Conservation (phyloP, 2,797 vertebrate species). For the Diplodus puntazzo region DNA sequence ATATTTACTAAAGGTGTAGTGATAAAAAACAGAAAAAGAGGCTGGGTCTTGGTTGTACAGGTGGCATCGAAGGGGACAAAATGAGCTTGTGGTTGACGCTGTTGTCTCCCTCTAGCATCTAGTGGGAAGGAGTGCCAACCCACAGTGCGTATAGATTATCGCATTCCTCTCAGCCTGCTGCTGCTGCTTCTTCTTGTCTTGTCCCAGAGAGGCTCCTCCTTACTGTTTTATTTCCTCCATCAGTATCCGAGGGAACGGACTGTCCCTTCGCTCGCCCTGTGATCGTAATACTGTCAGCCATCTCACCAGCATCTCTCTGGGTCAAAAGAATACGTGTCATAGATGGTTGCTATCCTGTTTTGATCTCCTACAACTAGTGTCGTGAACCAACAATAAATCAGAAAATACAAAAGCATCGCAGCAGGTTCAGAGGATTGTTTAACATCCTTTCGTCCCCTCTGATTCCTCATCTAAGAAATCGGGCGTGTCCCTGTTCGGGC, state of each 20-base stretch:
- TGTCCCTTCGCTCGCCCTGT: conserved; percentile 13
- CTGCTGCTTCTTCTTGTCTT: conserved; percentile 38
- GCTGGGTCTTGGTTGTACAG: conserved; percentile 45
- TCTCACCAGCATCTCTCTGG: conserved; percentile 70
- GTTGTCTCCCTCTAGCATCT: conserved; percentile 65
- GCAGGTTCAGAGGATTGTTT: conserved; percentile 48
- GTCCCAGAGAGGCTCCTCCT: conserved; percentile 47
- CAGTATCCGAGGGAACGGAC: conserved; percentile 17
- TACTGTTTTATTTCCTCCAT: conserved; percentile 33
- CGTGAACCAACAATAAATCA: too few species aligned
- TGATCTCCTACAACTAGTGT: too few species aligned
- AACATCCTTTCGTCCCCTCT: background rate
- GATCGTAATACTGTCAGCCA: conserved; percentile 35
- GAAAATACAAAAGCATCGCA: background rate
- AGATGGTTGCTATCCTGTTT: too few species aligned
- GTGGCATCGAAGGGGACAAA: conserved; percentile 56
- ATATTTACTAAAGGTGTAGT: conserved; percentile 59
- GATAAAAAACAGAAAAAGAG: conserved; percentile 14
- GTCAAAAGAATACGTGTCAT: conserved; percentile 31
- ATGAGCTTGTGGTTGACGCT: conserved; percentile 36
- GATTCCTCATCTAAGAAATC: conserved; percentile 26
- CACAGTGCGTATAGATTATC: conserved; percentile 31
- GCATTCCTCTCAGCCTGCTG: conserved; percentile 57
- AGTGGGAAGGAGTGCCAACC: conserved; percentile 55
- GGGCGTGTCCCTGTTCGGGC: conserved; percentile 44